These are phyloP conservation scores for Portunus trituberculatus DNA, from an alignment of 1,140 invertebrate species.

Conservation along the genomic window DNA sequence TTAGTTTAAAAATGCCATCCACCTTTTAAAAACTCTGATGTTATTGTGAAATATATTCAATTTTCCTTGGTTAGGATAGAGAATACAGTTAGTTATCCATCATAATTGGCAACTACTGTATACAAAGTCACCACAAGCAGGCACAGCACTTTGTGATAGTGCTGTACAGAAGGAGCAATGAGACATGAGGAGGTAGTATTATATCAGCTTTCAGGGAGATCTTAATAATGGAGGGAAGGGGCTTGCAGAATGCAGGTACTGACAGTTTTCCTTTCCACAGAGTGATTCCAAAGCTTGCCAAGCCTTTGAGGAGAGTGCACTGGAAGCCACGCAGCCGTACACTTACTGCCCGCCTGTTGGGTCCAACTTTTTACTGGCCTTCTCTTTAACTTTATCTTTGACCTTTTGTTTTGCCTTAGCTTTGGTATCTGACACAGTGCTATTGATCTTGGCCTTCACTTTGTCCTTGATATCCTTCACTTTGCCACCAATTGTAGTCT, in stretches of 20 bases:
- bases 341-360: slow-evolving; percentile 66
- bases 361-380: slow-evolving; percentile 49
- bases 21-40: no score
- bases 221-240: no score
- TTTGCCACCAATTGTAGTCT: slow-evolving; percentile 17
- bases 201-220: neutral
- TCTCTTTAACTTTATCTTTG: slow-evolving; percentile 61
- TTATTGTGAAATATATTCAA: no score
- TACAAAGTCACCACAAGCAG: neutral
- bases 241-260: neutral
- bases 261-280: neutral
- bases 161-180: neutral
- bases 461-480: slow-evolving; percentile 48
- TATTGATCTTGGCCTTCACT: slow-evolving; percentile 46
- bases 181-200: neutral
- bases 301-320: neutral
- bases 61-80: no score
- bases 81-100: no score
- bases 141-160: neutral
- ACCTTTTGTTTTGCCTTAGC: slow-evolving; percentile 49
- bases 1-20: no score
- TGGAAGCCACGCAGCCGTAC: neutral
- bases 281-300: neutral
- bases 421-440: neutral
- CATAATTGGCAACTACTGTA: no score